phyloP scores from a whole-genome alignment of 92 coral and sea anemone species.

The Epizoanthus illoricatus region DNA sequence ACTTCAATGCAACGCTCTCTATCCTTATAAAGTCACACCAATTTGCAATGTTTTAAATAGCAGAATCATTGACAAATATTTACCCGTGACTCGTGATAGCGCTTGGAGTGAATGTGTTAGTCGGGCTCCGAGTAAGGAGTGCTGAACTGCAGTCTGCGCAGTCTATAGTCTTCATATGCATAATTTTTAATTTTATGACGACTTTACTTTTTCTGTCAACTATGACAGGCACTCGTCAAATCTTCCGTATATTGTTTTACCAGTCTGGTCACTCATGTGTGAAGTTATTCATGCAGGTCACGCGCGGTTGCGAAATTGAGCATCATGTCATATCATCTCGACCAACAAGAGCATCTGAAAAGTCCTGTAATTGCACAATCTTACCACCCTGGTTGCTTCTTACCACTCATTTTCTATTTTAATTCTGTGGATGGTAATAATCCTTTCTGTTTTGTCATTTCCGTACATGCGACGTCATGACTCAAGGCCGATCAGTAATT shows the following conservation, averaged over 20 bases:
- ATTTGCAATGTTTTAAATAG: neutral
- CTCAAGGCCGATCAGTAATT: too few relatives aligned
- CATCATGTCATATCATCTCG: too few relatives aligned
- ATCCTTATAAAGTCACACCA: slow-evolving; percentile 34
- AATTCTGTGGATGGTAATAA: too few relatives aligned
- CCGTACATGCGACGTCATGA: too few relatives aligned
- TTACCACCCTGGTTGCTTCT: too few relatives aligned
- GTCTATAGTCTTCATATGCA: neutral
- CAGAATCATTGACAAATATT: slow-evolving; percentile 5
- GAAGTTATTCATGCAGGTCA: neutral
- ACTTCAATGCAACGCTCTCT: slow-evolving; percentile 2
- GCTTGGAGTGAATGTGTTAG: neutral
- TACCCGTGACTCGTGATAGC: slow-evolving; percentile 5
- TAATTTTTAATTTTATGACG: slow-evolving; percentile 13
- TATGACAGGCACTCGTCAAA: slow-evolving; percentile 6
- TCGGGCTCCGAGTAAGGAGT: neutral
- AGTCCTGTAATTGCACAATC: too few relatives aligned
- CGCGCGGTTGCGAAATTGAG: neutral
- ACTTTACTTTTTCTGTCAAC: slow-evolving; percentile 10
- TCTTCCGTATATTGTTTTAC: neutral
- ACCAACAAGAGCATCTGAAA: too few relatives aligned
- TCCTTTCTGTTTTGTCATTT: too few relatives aligned
- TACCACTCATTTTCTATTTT: too few relatives aligned
- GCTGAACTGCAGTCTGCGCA: neutral
- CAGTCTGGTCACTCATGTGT: neutral